Evolutionary conservation across 1,140 invertebrate genomes (phyloP).

Genomic region (Eumeta japonica): DNA sequence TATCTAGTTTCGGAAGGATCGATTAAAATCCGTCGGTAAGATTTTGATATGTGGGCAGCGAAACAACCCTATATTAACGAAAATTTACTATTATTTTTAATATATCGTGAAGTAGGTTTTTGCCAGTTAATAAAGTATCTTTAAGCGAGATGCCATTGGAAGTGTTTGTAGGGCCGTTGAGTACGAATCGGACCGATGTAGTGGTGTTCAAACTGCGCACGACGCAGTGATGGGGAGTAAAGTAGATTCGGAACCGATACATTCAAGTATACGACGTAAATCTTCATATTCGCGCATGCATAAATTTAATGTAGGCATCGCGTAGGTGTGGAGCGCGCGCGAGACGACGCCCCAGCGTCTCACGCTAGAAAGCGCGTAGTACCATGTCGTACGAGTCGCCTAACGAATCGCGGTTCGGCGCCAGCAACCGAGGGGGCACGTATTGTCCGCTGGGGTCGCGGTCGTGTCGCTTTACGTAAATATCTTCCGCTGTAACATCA

Average conservation of each 20-base stretch:
- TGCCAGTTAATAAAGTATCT: not conserved
- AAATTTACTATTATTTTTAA: too few species aligned
- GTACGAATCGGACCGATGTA: not conserved
- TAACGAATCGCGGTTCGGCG: not conserved
- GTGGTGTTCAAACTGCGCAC: not conserved
- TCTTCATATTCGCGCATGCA: not conserved
- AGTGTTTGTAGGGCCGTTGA: not conserved
- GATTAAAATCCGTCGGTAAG: slow-evolving; percentile 1
- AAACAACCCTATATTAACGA: slow-evolving; percentile 1
- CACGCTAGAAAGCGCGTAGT: not conserved
- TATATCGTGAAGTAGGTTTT: too few species aligned
- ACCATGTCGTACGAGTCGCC: not conserved
- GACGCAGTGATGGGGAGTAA: slow-evolving; percentile 1
- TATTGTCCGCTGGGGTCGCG: not conserved
- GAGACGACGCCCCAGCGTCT: not conserved
- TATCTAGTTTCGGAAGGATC: not conserved
- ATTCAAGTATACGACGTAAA: not conserved
- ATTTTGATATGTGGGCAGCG: slow-evolving; percentile 3
- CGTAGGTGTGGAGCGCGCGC: not conserved
- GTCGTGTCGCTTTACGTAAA: not conserved
- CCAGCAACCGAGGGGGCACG: not conserved
- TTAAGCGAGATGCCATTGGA: not conserved
- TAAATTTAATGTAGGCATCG: not conserved
- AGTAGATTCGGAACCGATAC: not conserved
- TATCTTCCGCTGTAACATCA: not conserved